phyloP scores from a whole-genome alignment of 2,888 invertebrate species.

The Lycia hirtaria region DNA sequence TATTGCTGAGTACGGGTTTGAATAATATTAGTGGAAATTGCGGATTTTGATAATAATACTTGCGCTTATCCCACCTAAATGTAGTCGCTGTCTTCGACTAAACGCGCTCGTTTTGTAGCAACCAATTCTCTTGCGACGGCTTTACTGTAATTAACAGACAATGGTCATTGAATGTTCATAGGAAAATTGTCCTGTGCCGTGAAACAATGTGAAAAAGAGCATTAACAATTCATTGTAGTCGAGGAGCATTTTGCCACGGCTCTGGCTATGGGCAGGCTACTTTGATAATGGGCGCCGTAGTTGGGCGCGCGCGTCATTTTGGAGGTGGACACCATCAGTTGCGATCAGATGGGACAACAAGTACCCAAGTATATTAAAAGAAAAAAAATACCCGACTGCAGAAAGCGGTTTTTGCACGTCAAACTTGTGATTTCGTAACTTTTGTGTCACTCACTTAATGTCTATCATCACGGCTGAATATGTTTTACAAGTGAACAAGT shows the following conservation, averaged over 20 bases:
- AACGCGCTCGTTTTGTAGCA: not conserved
- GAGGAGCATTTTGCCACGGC: slow-evolving; percentile 72
- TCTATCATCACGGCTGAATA: no score
- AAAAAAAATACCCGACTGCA: no score
- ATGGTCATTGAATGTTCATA: slow-evolving; percentile 34
- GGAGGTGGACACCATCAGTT: slow-evolving; percentile 57
- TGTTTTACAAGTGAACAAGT: no score
- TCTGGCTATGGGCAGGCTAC: slow-evolving; percentile 67
- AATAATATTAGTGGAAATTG: no score
- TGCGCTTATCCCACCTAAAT: no score
- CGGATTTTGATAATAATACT: no score
- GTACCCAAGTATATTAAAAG: no score
- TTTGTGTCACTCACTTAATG: no score
- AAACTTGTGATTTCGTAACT: no score
- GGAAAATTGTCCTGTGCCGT: slow-evolving; percentile 46
- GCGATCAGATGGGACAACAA: not conserved
- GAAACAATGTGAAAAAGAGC: slow-evolving; percentile 43
- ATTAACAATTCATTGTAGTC: slow-evolving; percentile 67
- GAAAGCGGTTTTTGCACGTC: no score
- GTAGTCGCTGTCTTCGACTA: not conserved
- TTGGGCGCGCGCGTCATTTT: slow-evolving; percentile 72
- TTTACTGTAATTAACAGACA: slow-evolving; percentile 9
- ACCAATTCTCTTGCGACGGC: no score
- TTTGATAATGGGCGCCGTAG: slow-evolving; percentile 71
- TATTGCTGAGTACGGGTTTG: no score